Conservation (phyloP, 1,140 invertebrate species). For the Euwallacea fornicatus region DNA sequence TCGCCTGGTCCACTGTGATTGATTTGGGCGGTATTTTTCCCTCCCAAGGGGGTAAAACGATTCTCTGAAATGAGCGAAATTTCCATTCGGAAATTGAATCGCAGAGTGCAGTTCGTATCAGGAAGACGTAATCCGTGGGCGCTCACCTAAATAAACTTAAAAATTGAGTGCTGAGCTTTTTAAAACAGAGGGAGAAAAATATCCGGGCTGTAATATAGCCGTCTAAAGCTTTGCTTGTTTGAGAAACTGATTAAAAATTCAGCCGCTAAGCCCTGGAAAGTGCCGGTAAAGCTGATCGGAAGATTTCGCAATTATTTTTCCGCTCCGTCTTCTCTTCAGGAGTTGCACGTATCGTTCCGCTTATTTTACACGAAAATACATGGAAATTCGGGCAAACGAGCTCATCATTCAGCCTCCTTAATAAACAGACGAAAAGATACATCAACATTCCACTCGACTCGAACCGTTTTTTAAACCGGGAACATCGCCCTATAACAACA, state of each 20-base stretch:
- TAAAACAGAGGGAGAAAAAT: constrained; percentile 46
- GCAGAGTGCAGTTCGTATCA: constrained; percentile 27
- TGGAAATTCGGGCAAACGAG: background rate
- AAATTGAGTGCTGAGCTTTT: constrained; percentile 46
- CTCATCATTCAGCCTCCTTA: background rate
- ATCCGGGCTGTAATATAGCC: constrained; percentile 39
- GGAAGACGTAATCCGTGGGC: constrained; percentile 40
- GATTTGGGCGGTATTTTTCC: no score
- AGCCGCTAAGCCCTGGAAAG: constrained; percentile 47
- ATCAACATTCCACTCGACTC: constrained; percentile 13
- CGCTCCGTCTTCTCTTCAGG: constrained; percentile 34
- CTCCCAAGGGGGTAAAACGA: background rate
- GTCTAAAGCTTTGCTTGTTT: constrained; percentile 47
- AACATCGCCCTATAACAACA: constrained; percentile 36
- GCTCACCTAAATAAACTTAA: constrained; percentile 46
- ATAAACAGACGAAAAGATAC: constrained; percentile 23
- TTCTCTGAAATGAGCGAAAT: background rate
- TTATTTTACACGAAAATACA: constrained; percentile 4
- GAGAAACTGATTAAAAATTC: constrained; percentile 51
- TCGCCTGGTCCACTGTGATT: no score
- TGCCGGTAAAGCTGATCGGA: constrained; percentile 46
- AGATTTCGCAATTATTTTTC: constrained; percentile 48
- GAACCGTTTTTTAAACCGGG: constrained; percentile 22
- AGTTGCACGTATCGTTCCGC: constrained; percentile 19
- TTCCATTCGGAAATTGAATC: constrained; percentile 9